Base-by-base conservation (phyloP, 2,113 vertebrate genomes). In the Lepidothrix coronata region DNA sequence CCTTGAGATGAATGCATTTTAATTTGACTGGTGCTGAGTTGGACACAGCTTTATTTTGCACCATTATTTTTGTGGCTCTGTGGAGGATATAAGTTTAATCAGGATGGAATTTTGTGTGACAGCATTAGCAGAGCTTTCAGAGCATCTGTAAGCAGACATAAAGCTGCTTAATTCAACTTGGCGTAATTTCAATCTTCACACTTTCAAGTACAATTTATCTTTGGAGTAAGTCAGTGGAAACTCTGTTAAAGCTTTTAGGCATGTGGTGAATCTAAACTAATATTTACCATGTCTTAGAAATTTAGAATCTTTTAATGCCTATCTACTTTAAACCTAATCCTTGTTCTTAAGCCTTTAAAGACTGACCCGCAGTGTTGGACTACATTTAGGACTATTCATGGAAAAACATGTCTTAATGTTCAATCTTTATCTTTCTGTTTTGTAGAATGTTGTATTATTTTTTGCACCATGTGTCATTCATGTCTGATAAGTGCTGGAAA, bases 51-150 rank as follows among this genome's bases (percentile, higher is more conserved):
- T 83, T 88, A 61, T 88, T 92, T 84, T 71, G 25, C 43, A 71
- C 33, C 5, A 3, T 67, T 91, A 39, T 81, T 76, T 74, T 33
- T 48, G 35, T 65, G 44, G 39, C 31, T 58, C 77, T 49, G n/a
- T 39, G n/a, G 27, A 90, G 52, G 57, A 83, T 86, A 74, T 51
- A 71, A 61, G 48, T 84, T 93, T 94, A 93, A 90, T 74, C 52
- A 75, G 92, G 90, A 83, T 88, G 57, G 68, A 86, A 71, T 87
- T 71, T 67, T 88, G 35, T 85, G 30, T 78, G 67, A 37, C 14
- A 93, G 90, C 65, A 75, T 93, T 92, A 96, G 68, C n/a, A 86
- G 44, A 91, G 80, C 83, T 95, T 95, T 95, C 84, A 77, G 41
- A 90, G 66, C 24, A 81, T n/a, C 30, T 63, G 24, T 85, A 93